These are phyloP conservation scores for Megaptera novaeangliae DNA, from an alignment of 2,113 vertebrate species.

Conservation along the genomic window DNA sequence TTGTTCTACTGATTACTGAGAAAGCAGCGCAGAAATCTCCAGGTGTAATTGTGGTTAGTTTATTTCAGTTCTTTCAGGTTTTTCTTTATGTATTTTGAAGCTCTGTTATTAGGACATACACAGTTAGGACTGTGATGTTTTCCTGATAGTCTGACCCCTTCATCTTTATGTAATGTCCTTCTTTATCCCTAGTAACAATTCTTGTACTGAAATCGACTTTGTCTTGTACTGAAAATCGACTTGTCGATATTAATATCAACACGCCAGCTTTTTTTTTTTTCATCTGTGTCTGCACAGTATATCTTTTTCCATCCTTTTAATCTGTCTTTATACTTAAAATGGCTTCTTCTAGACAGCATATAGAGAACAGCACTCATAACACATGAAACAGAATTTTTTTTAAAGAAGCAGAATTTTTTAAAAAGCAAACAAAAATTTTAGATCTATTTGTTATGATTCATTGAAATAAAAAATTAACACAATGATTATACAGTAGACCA, in stretches of 20 bases:
- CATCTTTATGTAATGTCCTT: not conserved
- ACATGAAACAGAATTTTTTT: not conserved
- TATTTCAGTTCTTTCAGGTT: not conserved
- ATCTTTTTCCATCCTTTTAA: not conserved
- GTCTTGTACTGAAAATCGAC: too few species aligned
- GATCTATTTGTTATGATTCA: not conserved
- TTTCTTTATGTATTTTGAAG: not conserved
- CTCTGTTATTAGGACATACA: not conserved
- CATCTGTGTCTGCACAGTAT: not conserved
- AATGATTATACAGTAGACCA: not conserved
- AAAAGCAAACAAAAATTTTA: not conserved
- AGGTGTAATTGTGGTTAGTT: not conserved
- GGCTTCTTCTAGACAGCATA: not conserved
- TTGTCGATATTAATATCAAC: not conserved
- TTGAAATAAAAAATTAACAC: not conserved
- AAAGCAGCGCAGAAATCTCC: fast-evolving
- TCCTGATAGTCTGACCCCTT: not conserved
- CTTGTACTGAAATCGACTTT: not conserved
- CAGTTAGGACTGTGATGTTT: not conserved
- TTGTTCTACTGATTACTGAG: not conserved
- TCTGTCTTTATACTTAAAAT: not conserved
- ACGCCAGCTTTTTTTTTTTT: not conserved
- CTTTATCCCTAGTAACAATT: not conserved
- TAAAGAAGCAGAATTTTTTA: not conserved
- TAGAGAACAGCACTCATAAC: not conserved